Conservation (phyloP, 2,113 vertebrate species). For the Calypte anna region DNA sequence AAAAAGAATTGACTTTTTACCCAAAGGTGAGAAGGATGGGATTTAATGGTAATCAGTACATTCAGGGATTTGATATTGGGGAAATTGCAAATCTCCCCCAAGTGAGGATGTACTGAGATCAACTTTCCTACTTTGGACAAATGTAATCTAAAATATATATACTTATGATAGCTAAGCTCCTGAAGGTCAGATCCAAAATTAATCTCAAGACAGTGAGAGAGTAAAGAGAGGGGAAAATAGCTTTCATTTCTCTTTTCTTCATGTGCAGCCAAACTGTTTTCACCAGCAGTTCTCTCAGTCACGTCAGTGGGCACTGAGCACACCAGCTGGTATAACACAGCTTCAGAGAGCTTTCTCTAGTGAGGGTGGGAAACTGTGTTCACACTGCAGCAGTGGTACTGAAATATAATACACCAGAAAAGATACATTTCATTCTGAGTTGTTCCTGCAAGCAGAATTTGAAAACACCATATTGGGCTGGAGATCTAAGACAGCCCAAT, state of each 20-base stretch:
- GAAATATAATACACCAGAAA: neutral
- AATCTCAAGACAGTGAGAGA: neutral
- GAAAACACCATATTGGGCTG: neutral
- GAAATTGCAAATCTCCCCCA: neutral
- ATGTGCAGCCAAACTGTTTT: neutral
- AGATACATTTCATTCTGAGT: neutral
- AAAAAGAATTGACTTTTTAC: neutral
- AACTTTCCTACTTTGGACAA: neutral
- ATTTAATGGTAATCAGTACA: neutral
- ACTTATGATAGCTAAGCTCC: neutral
- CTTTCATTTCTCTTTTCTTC: neutral
- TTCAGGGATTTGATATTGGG: neutral
- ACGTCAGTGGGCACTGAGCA: neutral
- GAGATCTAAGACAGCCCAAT: neutral
- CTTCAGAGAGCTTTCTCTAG: neutral
- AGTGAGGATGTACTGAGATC: neutral
- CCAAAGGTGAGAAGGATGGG: neutral
- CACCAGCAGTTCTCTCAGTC: neutral
- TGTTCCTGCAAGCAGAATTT: neutral
- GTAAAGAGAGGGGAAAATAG: neutral
- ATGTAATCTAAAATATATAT: neutral
- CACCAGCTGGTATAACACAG: neutral
- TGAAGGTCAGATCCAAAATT: conserved; percentile 3
- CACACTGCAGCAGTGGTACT: neutral
- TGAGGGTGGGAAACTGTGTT: conserved; percentile 9